phyloP scores from a whole-genome alignment of 2,888 invertebrate genomes.

The Pediacus dermestoides region DNA sequence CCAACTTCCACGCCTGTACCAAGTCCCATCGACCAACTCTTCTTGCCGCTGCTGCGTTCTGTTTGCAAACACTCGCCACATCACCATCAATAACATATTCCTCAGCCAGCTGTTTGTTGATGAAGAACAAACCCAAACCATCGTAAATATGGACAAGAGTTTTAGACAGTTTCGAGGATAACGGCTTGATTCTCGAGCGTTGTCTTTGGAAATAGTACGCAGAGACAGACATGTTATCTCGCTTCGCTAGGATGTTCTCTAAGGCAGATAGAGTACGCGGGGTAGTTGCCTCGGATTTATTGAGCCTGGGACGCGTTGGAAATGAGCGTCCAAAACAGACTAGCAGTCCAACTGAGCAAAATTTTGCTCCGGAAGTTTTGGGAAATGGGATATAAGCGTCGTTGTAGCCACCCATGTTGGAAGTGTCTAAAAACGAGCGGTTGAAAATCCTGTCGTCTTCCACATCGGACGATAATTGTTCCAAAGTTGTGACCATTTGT shows the following conservation, averaged over 20 bases:
- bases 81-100: constrained; percentile 68
- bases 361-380: constrained; percentile 87
- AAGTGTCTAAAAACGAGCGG: background rate
- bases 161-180: constrained; percentile 47
- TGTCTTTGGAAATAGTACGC: constrained; percentile 71
- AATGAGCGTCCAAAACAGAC: constrained; percentile 82
- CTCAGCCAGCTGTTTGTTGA: constrained; percentile 77
- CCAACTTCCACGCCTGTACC: constrained; percentile 84
- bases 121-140: constrained; percentile 69
- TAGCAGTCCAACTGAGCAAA: constrained; percentile 81
- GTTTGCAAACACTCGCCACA: constrained; percentile 71
- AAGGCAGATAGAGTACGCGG: constrained; percentile 76
- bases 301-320: constrained; percentile 57
- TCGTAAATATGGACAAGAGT: constrained; percentile 73
- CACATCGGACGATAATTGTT: constrained; percentile 57
- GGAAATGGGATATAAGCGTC: constrained; percentile 92
- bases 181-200: constrained; percentile 31
- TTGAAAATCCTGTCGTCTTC: constrained; percentile 50
- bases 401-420: constrained; percentile 46
- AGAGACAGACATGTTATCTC: constrained; percentile 55
- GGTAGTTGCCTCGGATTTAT: constrained; percentile 52
- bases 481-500: constrained; percentile 64
- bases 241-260: constrained; percentile 48
- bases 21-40: constrained; percentile 73
- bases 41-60: constrained; percentile 73